Conservation (phyloP, 2,113 vertebrate genomes). For the Malurus cyaneus region DNA sequence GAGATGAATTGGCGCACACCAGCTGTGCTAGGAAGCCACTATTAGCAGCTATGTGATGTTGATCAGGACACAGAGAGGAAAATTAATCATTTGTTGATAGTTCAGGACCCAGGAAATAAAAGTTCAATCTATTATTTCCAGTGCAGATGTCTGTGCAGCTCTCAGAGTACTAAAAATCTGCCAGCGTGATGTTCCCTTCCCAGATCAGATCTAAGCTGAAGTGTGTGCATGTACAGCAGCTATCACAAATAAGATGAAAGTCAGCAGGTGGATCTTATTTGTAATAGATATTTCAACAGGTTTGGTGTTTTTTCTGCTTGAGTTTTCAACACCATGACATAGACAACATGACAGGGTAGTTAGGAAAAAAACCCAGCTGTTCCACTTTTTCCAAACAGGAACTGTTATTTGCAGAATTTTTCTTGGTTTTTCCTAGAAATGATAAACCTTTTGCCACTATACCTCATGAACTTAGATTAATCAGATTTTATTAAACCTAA, state of each 20-base stretch:
- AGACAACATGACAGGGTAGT: neutral
- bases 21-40: neutral
- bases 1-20: neutral
- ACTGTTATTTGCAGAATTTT: neutral
- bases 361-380: neutral
- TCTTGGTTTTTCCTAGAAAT: neutral
- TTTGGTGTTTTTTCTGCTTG: neutral
- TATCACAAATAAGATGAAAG: neutral
- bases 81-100: neutral
- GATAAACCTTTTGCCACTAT: neutral
- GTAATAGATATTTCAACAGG: neutral
- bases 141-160: neutral
- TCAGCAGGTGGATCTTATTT: neutral
- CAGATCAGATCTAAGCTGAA: neutral
- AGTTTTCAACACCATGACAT: neutral
- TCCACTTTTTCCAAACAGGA: neutral
- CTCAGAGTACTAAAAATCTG: neutral
- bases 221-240: neutral
- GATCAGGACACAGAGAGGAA: neutral
- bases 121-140: neutral
- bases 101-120: neutral
- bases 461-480: neutral
- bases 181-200: neutral
- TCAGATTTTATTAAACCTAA: neutral
- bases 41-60: neutral